Evolutionary conservation across 1,140 invertebrate species (phyloP).

Genomic region (Hermetia illucens): DNA sequence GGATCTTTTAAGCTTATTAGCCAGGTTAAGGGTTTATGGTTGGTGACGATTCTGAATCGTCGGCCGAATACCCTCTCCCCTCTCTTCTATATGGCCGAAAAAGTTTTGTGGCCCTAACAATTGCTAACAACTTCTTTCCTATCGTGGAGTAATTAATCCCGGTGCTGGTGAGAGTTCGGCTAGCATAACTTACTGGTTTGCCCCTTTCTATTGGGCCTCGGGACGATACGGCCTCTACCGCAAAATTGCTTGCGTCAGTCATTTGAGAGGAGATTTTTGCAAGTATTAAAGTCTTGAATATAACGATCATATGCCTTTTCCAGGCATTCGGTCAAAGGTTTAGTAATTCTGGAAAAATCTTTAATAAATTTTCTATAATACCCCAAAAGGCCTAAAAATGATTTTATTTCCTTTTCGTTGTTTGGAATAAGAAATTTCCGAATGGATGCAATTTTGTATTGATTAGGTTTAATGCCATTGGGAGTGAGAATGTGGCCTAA

Average conservation of each 20-base stretch:
- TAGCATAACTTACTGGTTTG: slow-evolving; percentile 25
- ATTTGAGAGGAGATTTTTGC: slow-evolving; percentile 8
- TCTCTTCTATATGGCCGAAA: slow-evolving; percentile 34
- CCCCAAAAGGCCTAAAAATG: slow-evolving; percentile 33
- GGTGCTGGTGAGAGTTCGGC: slow-evolving; percentile 22
- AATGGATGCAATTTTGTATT: slow-evolving; percentile 24
- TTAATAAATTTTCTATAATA: too few species aligned
- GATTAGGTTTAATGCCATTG: slow-evolving; percentile 30
- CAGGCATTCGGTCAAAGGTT: too few species aligned
- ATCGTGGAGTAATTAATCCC: slow-evolving; percentile 28
- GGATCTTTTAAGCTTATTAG: slow-evolving; percentile 30
- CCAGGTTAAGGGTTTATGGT: slow-evolving; percentile 34
- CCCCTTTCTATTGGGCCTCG: too few species aligned
- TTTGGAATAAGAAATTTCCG: slow-evolving; percentile 26
- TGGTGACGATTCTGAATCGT: slow-evolving; percentile 33
- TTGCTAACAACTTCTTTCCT: slow-evolving; percentile 36
- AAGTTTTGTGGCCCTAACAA: slow-evolving; percentile 32
- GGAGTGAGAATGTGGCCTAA: slow-evolving; percentile 30
- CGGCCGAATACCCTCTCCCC: slow-evolving; percentile 26
- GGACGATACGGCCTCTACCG: slow-evolving; percentile 9
- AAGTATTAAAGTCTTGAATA: too few species aligned
- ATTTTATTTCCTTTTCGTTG: slow-evolving; percentile 24
- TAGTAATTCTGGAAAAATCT: too few species aligned
- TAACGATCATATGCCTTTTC: too few species aligned
- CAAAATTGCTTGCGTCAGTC: slow-evolving; percentile 11